These are phyloP conservation scores for Antechinus stuartii DNA, from an alignment of 2,113 vertebrate species.

Conservation along the genomic window DNA sequence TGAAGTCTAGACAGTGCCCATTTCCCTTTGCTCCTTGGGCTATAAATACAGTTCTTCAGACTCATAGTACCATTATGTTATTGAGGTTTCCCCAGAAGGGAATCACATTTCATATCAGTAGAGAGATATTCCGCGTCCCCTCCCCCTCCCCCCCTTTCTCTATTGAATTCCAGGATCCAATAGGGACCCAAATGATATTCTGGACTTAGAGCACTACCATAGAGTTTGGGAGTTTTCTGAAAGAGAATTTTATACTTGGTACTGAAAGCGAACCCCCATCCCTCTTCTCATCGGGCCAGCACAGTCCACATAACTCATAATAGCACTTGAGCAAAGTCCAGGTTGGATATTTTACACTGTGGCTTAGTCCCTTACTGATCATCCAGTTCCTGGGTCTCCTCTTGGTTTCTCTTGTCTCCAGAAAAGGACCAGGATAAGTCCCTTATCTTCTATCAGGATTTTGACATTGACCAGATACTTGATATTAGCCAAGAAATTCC, in stretches of 20 bases:
- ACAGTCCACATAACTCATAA: neutral
- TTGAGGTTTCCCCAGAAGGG: too few relatives aligned
- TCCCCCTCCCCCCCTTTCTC: neutral
- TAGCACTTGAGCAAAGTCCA: neutral
- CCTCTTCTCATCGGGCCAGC: neutral
- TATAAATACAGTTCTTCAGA: too few relatives aligned
- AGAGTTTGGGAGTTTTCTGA: neutral
- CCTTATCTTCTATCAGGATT: neutral
- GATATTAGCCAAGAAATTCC: neutral
- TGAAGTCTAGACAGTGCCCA: too few relatives aligned
- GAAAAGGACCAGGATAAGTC: neutral
- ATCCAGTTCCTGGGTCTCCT: neutral
- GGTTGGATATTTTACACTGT: neutral
- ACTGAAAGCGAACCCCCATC: neutral
- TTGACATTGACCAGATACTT: neutral
- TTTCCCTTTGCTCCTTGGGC: too few relatives aligned
- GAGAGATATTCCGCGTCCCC: too few relatives aligned
- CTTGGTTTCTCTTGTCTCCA: neutral
- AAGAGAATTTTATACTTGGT: neutral
- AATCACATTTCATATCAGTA: too few relatives aligned
- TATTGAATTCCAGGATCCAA: neutral
- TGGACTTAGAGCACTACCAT: neutral
- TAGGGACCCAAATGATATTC: too few relatives aligned
- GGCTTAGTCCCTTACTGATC: neutral
- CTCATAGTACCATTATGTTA: too few relatives aligned